Evolutionary conservation across 2,888 invertebrate species (phyloP), one percentile per base, ranked within the genome.

Genomic region (Athalia circularis): DNA sequence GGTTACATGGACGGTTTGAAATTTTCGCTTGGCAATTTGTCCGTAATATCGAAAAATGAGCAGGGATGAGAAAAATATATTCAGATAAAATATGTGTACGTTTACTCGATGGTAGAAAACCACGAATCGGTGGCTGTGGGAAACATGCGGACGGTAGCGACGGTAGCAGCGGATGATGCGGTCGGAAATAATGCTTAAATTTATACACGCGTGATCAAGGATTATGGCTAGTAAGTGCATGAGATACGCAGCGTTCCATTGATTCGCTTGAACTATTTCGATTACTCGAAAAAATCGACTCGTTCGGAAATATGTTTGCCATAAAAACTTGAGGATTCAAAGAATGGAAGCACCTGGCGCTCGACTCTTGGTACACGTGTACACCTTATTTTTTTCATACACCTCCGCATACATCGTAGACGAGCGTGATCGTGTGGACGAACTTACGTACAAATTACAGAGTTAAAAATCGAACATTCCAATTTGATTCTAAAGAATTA

Each of bases 1-100:
- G 47, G 43, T n/a, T 13, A 5, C n/a, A 29, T 4, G 7, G 8
- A 54, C 29, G 54, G n/a, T n/a, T 64, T 64, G 64, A 67, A 29
- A 72, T 59, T 72, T 72, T 59, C 72, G 72, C 57, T 72, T 72
- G 45, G 47, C 72, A 72, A 57, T 72, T 72, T 72, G 47, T 72
- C 47, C 57, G 72, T 43, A 8, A 45, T 43, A 43, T 8, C 13
- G 57, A 59, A 7, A 43, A 11, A 43, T 15, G 6, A 29, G 29
- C 68, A 61, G 29, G 11, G 48, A 13, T 47, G 15, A n/a, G 6
- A 65, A 3, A 15, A 65, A 54, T 54, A n/a, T 54, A 54, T n/a
- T 54, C 4, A 9, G 15, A 5, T 43, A 7, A 7, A 29, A 57
- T 47, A 65, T 65, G 7, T 65, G 11, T 11, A 2, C 54, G n/a